Conservation (phyloP, 2,888 invertebrate genomes). For the Leucozona laternaria region DNA sequence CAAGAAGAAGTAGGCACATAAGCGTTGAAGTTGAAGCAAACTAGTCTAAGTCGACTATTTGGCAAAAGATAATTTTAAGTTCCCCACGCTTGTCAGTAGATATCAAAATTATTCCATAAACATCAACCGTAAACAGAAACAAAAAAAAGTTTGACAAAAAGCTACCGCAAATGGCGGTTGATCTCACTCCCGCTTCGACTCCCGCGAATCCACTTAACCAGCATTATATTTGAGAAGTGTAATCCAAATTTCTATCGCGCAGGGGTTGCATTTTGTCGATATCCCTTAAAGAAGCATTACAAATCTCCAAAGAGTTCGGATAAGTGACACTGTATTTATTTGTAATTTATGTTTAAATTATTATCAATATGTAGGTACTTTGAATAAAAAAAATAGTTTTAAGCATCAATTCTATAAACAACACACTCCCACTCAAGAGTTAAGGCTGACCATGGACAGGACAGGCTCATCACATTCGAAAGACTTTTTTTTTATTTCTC, state of each 20-base stretch:
- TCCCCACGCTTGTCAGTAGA: background rate
- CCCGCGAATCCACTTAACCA: constrained; percentile 14
- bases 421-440: background rate
- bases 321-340: background rate
- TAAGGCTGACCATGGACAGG: background rate
- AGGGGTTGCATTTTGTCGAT: constrained; percentile 48
- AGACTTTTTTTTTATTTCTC: background rate
- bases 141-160: background rate
- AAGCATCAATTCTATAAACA: constrained; percentile 3
- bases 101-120: background rate
- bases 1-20: too few species aligned
- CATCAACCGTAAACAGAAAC: constrained; percentile 1
- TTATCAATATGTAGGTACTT: background rate
- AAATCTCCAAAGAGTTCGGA: background rate
- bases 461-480: constrained; percentile 13
- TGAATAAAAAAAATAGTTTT: background rate
- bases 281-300: constrained; percentile 30
- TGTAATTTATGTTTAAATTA: background rate
- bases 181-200: constrained; percentile 7
- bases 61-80: background rate
- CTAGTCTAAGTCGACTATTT: background rate
- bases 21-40: too few species aligned
- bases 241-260: constrained; percentile 35
- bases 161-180: constrained; percentile 35
- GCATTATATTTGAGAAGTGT: constrained; percentile 11